phyloP scores from a whole-genome alignment of 2,797 vertebrate species.

The Tokudaia muenninki region DNA sequence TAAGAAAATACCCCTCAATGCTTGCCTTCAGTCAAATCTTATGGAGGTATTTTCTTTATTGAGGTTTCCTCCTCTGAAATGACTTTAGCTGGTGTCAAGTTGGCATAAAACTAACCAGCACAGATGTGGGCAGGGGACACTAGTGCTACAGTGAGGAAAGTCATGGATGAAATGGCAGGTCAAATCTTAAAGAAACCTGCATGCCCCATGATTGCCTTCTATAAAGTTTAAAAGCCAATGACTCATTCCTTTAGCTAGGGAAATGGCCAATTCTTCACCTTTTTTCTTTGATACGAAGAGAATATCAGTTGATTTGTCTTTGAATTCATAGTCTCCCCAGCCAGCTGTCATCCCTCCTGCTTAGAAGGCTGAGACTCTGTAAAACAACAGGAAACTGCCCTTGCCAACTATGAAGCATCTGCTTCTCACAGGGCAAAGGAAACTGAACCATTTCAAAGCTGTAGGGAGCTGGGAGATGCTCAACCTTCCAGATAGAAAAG shows the following conservation, averaged over 20 bases:
- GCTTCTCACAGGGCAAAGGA: background rate
- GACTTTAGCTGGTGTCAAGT: background rate
- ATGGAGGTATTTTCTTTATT: background rate
- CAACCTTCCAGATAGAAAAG: background rate
- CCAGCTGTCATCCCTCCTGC: fast-evolving
- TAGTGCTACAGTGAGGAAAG: background rate
- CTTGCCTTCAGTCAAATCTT: background rate
- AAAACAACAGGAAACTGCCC: background rate
- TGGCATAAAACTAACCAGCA: background rate
- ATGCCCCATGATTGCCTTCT: background rate
- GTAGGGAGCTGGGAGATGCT: background rate
- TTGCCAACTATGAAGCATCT: background rate
- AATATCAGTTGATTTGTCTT: background rate
- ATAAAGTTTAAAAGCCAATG: background rate
- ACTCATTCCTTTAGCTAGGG: background rate
- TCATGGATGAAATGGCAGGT: background rate
- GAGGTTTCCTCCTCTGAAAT: background rate
- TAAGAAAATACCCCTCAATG: background rate
- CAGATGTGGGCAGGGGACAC: background rate
- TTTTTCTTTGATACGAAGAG: background rate
- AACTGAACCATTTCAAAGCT: background rate
- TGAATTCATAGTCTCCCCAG: background rate
- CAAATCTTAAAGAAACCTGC: background rate
- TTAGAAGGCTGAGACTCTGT: background rate
- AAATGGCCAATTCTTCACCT: background rate